Conservation (phyloP, 2,113 vertebrate genomes). For the Myotis brandtii region DNA sequence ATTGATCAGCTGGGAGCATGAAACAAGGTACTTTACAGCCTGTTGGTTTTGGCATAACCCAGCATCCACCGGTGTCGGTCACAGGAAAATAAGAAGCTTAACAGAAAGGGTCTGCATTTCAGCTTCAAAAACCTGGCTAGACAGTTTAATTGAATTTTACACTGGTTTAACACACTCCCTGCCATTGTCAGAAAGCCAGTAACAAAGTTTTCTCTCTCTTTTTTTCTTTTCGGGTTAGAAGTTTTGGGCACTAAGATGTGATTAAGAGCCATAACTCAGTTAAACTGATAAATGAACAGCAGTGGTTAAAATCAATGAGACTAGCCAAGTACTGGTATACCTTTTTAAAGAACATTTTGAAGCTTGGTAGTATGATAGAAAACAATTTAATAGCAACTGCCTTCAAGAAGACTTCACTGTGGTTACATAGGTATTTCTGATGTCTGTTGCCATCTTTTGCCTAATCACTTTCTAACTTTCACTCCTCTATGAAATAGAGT, state of each 20-base stretch:
- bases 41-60: slow-evolving; percentile 94
- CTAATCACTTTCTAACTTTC: slow-evolving; percentile 67
- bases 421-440: neutral
- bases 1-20: slow-evolving; percentile 92
- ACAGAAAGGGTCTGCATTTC: slow-evolving; percentile 93
- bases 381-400: slow-evolving; percentile 65
- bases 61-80: slow-evolving; percentile 91
- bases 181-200: slow-evolving; percentile 90
- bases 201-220: slow-evolving; percentile 86
- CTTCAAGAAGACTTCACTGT: slow-evolving; percentile 65
- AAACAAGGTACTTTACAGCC: slow-evolving; percentile 94
- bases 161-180: slow-evolving; percentile 92
- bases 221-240: slow-evolving; percentile 85
- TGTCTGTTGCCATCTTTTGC: slow-evolving; percentile 49
- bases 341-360: slow-evolving; percentile 70
- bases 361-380: slow-evolving; percentile 53
- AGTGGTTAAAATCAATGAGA: slow-evolving; percentile 63
- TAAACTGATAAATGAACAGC: slow-evolving; percentile 79
- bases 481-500: neutral
- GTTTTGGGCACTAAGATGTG: slow-evolving; percentile 82
- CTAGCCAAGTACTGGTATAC: neutral
- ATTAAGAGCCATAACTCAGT: slow-evolving; percentile 73
- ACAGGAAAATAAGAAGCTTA: slow-evolving; percentile 93
- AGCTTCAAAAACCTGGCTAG: slow-evolving; percentile 93
- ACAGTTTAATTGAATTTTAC: slow-evolving; percentile 95